phyloP scores from a whole-genome alignment of 2,113 vertebrate genomes.

The Crotalus tigris region DNA sequence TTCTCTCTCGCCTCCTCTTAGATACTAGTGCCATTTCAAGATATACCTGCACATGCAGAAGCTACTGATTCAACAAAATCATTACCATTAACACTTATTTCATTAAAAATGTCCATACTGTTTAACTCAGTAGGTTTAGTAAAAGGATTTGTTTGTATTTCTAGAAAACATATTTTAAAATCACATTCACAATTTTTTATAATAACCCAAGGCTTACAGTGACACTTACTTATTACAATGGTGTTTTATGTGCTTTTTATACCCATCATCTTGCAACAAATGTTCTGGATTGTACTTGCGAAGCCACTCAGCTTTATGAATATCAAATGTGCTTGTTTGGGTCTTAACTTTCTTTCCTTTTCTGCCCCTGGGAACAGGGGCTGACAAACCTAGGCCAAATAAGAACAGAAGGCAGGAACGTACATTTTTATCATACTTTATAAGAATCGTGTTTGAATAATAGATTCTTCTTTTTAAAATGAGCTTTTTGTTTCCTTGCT shows the following conservation, averaged over 20 bases:
- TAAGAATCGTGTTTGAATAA: not conserved
- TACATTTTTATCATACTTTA: not conserved
- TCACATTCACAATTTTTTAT: slow-evolving; percentile 8
- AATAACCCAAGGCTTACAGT: slow-evolving; percentile 4
- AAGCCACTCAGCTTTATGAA: slow-evolving; percentile 98
- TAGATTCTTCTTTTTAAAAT: not conserved
- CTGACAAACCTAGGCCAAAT: slow-evolving; percentile 81
- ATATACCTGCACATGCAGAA: not conserved
- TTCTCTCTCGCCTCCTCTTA: not conserved
- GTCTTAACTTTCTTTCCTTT: slow-evolving; percentile 98
- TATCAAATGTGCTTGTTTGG: slow-evolving; percentile 94
- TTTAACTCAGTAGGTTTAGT: not conserved
- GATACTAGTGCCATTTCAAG: not conserved
- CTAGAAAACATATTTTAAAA: not conserved
- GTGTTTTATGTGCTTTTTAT: slow-evolving; percentile 98
- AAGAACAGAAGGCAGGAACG: slow-evolving; percentile 29
- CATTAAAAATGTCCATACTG: not conserved
- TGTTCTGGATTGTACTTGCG: slow-evolving; percentile 97
- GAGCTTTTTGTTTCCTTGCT: not conserved
- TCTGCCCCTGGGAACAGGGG: slow-evolving; percentile 93
- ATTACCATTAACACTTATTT: not conserved
- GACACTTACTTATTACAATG: slow-evolving; percentile 96
- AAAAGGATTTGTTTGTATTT: not conserved
- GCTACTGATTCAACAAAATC: not conserved
- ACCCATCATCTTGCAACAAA: slow-evolving; percentile 94